These are phyloP conservation scores for Orycteropus afer DNA, from an alignment of 2,113 vertebrate genomes.

Conservation along the genomic window DNA sequence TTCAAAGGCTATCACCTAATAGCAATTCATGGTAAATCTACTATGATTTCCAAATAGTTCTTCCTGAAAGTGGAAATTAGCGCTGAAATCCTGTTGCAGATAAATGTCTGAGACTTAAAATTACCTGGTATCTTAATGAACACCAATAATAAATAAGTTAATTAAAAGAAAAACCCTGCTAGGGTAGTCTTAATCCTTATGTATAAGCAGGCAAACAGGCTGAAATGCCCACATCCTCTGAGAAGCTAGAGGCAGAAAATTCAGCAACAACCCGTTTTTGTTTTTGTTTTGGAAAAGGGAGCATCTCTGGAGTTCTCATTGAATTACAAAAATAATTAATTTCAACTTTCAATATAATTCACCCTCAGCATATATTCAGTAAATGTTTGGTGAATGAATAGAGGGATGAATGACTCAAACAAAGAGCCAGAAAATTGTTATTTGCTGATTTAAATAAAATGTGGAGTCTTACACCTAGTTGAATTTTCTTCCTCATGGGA, in stretches of 20 bases:
- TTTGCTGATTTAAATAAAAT: not conserved
- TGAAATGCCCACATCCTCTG: not conserved
- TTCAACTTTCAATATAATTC: not conserved
- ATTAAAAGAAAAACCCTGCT: not conserved
- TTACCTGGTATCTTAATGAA: not conserved
- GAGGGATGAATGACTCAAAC: not conserved
- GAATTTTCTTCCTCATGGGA: not conserved
- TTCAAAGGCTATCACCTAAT: not conserved
- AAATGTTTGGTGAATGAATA: not conserved
- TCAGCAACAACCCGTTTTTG: not conserved
- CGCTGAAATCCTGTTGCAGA: conserved; percentile 3
- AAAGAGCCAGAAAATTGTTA: not conserved
- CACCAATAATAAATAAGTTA: not conserved
- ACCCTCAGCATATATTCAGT: not conserved
- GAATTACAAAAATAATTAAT: not conserved
- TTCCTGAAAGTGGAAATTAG: not conserved
- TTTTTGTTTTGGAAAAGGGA: not conserved
- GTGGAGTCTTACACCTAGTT: not conserved
- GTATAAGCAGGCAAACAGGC: not conserved
- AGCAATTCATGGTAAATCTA: not conserved
- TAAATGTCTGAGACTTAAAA: not conserved
- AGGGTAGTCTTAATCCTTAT: not conserved
- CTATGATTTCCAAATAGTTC: not conserved
- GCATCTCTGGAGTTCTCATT: not conserved
- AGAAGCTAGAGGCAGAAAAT: not conserved